These are phyloP conservation scores for Anneissia japonica DNA, from an alignment of 35 echinoderm and acorn worm species.

Conservation along the genomic window DNA sequence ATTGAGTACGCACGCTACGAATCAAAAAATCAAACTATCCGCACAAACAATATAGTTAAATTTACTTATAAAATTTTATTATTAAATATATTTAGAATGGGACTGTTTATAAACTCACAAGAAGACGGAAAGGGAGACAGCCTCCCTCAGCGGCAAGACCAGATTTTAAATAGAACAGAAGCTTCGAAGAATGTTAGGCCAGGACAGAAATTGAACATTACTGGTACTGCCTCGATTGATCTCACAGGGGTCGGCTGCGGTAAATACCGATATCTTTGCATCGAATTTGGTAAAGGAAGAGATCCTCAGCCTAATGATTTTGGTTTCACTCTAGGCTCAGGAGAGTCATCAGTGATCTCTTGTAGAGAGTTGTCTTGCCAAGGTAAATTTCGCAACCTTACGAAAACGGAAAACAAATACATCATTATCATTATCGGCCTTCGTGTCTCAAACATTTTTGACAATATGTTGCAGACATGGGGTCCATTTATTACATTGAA, in stretches of 20 bases:
- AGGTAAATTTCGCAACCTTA: neutral
- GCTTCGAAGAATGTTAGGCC: neutral
- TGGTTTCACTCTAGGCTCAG: neutral
- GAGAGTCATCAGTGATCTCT: neutral
- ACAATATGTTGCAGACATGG: too few species aligned
- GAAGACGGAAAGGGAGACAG: neutral
- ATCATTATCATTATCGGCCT: too few species aligned
- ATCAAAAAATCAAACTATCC: too few species aligned
- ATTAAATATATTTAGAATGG: neutral
- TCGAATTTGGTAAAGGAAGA: neutral
- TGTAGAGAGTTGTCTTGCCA: neutral
- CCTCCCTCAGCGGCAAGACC: neutral
- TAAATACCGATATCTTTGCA: neutral
- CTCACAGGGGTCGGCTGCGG: neutral
- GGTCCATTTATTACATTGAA: too few species aligned
- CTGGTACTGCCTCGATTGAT: neutral
- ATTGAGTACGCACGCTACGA: too few species aligned
- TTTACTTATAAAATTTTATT: neutral
- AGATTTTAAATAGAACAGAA: neutral
- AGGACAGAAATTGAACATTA: neutral
- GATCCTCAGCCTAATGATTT: neutral
- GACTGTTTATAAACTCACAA: neutral
- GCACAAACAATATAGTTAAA: too few species aligned
- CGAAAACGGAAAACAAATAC: too few species aligned
- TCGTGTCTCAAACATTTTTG: too few species aligned